These are phyloP conservation scores for Rhopalosiphum maidis DNA, from an alignment of 1,140 invertebrate genomes.

Conservation along the genomic window DNA sequence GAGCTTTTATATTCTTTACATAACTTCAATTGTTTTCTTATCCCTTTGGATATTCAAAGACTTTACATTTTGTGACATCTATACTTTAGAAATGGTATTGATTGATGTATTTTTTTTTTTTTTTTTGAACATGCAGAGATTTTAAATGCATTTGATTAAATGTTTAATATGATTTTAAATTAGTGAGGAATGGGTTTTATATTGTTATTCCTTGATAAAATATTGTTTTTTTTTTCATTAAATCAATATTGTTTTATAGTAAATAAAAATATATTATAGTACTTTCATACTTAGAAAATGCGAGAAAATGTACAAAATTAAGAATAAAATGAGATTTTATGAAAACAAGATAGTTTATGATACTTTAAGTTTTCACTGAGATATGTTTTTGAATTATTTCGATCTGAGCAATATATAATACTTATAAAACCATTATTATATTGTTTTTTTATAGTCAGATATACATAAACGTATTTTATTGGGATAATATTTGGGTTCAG, in stretches of 20 bases:
- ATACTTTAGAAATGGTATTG: background rate
- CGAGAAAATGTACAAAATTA: no score
- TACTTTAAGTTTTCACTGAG: background rate
- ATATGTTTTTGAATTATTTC: background rate
- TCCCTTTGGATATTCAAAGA: background rate
- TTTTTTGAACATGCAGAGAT: background rate
- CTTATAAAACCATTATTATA: background rate
- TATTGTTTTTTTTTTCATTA: background rate
- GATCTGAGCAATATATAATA: background rate
- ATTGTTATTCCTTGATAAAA: background rate
- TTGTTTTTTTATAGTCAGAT: background rate
- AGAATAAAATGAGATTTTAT: no score
- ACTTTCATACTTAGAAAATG: background rate
- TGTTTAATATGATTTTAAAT: background rate
- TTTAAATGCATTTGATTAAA: background rate
- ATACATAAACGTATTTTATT: background rate
- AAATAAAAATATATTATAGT: background rate
- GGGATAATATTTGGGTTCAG: background rate
- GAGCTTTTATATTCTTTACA: background rate
- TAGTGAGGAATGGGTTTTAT: background rate
- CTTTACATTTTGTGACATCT: no score
- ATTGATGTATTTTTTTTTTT: background rate
- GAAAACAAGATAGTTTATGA: background rate
- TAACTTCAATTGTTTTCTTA: conserved; percentile 28
- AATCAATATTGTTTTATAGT: background rate